A percentile compares a stretch with the other conserved stretches of the same genome.
Evolutionary conservation across 2,797 vertebrate genomes (phyloP).

Genomic region (Hirundo rustica): DNA sequence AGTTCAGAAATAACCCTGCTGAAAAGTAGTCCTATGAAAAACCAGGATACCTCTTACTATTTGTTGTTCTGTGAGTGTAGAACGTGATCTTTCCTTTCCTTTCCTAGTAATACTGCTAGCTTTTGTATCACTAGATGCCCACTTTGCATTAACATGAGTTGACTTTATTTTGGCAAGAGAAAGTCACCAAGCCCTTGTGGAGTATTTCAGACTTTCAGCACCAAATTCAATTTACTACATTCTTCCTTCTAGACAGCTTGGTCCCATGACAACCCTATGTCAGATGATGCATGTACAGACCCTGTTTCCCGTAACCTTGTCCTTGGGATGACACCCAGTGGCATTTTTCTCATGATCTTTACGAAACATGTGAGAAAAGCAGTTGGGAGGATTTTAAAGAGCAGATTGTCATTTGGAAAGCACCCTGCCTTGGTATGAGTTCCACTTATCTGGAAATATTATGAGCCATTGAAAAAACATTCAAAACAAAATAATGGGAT

Average conservation of each 20-base stretch:
- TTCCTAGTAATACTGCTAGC: not conserved
- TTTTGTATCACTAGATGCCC: not conserved
- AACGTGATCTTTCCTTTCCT: not conserved
- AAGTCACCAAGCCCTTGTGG: not conserved
- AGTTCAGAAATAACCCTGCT: not conserved
- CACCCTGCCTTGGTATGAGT: not conserved
- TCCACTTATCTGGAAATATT: not conserved
- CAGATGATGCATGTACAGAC: not conserved
- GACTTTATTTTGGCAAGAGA: not conserved
- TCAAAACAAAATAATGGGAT: not conserved
- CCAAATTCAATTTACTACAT: conserved; percentile 1
- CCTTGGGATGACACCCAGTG: not conserved
- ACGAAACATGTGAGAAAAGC: not conserved
- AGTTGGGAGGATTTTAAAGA: not conserved
- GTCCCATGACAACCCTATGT: not conserved
- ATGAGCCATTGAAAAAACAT: not conserved
- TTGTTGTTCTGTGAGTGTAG: not conserved
- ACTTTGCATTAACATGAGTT: not conserved
- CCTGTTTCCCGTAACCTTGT: not conserved
- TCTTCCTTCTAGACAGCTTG: not conserved
- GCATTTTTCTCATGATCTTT: conserved; percentile 31
- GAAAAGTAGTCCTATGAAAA: not conserved
- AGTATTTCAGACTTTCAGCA: not conserved
- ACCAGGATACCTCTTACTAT: not conserved
- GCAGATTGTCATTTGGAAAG: conserved; percentile 27